These are phyloP conservation scores for Brachyhypopomus occidentalis DNA, from an alignment of 2,113 vertebrate species.

Conservation along the genomic window DNA sequence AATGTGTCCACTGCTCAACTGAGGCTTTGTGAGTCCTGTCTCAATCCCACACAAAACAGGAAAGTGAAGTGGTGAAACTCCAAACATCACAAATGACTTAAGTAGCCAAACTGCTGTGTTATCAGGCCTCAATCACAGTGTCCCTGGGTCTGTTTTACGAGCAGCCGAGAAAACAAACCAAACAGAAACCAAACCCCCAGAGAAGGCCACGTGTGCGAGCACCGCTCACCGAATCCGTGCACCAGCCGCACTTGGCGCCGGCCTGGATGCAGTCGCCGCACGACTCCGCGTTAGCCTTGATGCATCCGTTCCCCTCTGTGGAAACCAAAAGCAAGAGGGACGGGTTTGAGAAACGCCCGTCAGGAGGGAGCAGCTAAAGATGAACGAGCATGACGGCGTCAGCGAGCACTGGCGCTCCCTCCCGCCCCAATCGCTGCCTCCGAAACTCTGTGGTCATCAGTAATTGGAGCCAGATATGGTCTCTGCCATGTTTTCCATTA, in stretches of 20 bases:
- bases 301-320: conserved; percentile 90
- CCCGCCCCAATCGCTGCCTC: conserved; percentile 43
- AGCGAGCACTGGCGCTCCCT: conserved; percentile 7
- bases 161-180: neutral
- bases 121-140: neutral
- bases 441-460: conserved; percentile 48
- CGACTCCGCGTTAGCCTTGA: conserved; percentile 95
- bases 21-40: neutral
- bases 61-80: neutral
- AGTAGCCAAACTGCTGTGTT: neutral
- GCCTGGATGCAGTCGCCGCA: conserved; percentile 98
- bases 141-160: neutral
- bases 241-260: conserved; percentile 92
- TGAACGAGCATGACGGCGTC: neutral
- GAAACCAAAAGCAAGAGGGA: conserved; percentile 45
- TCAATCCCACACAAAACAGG: neutral
- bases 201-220: neutral
- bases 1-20: no score
- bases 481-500: conserved; percentile 62
- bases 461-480: conserved; percentile 59
- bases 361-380: neutral
- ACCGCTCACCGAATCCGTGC: conserved; percentile 84
- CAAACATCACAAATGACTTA: no score
- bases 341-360: conserved; percentile 11
- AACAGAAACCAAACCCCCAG: neutral